phyloP scores from a whole-genome alignment of 2,113 vertebrate species.

The Illadopsis cleaveri region DNA sequence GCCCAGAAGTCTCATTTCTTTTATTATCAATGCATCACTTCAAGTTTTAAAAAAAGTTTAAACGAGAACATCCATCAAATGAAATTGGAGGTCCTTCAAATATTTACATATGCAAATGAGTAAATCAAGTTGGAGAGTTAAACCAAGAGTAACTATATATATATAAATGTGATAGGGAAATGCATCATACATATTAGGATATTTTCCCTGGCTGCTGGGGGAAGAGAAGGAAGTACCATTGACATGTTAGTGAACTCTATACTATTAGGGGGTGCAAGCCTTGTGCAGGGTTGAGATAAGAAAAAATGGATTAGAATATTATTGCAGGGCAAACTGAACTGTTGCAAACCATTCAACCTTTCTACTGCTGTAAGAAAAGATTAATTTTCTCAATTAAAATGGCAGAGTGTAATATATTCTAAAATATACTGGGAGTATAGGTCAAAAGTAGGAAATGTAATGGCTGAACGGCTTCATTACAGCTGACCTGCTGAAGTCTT shows the following conservation, averaged over 20 bases:
- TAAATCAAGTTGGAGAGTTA: conserved; percentile 25
- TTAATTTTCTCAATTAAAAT: conserved; percentile 68
- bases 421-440: neutral
- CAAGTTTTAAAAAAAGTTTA: neutral
- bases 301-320: conserved; percentile 65
- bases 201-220: neutral
- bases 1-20: neutral
- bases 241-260: conserved; percentile 44
- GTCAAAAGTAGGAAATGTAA: conserved; percentile 9
- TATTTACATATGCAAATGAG: conserved; percentile 49
- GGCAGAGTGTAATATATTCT: conserved; percentile 27
- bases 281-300: conserved; percentile 66
- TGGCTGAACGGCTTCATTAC: neutral
- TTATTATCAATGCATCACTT: conserved; percentile 27
- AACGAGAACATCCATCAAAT: neutral
- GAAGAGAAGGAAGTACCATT: conserved; percentile 3
- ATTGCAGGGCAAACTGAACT: conserved; percentile 49
- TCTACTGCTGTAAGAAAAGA: conserved; percentile 60
- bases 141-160: neutral
- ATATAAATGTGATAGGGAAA: neutral
- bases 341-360: conserved; percentile 57
- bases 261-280: conserved; percentile 28
- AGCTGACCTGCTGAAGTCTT: neutral
- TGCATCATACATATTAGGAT: neutral
- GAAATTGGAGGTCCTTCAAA: conserved; percentile 43